phyloP scores from a whole-genome alignment of 2,888 invertebrate species.

The Craniophora ligustri region DNA sequence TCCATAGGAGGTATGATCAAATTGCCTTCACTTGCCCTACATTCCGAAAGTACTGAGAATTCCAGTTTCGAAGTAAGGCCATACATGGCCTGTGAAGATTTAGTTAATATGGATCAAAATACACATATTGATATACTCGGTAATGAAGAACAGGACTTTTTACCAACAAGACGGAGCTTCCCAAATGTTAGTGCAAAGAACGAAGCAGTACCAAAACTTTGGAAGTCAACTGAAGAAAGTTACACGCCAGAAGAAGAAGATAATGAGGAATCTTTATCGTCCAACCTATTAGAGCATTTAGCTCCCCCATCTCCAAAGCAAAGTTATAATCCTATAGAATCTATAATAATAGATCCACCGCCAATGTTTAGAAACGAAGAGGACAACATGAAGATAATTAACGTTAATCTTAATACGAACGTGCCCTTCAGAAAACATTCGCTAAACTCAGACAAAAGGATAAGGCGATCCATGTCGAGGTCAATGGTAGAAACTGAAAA shows the following conservation, averaged over 20 bases:
- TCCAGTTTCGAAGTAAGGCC: slow-evolving; percentile 88
- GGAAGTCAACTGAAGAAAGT: slow-evolving; percentile 83
- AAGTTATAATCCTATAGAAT: slow-evolving; percentile 68
- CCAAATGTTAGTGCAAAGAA: slow-evolving; percentile 89
- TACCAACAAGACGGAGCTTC: slow-evolving; percentile 90
- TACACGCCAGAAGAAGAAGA: slow-evolving; percentile 65
- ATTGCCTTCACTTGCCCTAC: slow-evolving; percentile 76
- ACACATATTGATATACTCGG: slow-evolving; percentile 83
- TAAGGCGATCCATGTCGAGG: slow-evolving; percentile 81
- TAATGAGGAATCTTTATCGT: slow-evolving; percentile 57
- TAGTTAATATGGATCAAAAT: slow-evolving; percentile 90
- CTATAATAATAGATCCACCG: slow-evolving; percentile 87
- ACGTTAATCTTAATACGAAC: slow-evolving; percentile 77
- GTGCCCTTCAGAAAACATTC: slow-evolving; percentile 87
- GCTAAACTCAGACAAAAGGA: slow-evolving; percentile 89
- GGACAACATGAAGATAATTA: slow-evolving; percentile 80
- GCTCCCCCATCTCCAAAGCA: slow-evolving; percentile 81
- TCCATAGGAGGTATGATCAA: slow-evolving; percentile 54
- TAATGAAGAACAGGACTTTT: slow-evolving; percentile 72
- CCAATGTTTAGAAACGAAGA: slow-evolving; percentile 89
- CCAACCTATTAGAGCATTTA: slow-evolving; percentile 72
- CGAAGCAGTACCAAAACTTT: slow-evolving; percentile 73
- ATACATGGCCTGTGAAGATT: slow-evolving; percentile 91
- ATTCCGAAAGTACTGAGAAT: slow-evolving; percentile 89
- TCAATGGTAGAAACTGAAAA: slow-evolving; percentile 82